Percentiles rank a stretch among this genome's conserved stretches.
Evolutionary conservation across 2,888 invertebrate species (phyloP).

Genomic region (Cybosia mesomella): DNA sequence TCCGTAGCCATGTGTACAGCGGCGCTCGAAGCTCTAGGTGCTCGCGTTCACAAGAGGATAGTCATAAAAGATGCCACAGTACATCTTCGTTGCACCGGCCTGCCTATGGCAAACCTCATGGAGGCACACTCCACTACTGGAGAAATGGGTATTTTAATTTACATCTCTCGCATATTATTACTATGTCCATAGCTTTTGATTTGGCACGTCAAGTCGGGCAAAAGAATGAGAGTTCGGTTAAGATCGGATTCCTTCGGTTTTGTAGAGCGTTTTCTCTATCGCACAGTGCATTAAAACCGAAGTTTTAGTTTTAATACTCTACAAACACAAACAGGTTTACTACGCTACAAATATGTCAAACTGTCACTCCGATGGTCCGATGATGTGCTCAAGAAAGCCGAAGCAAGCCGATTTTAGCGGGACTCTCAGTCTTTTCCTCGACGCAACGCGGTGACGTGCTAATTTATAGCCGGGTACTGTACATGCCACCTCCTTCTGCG

Average conservation of each 20-base stretch:
- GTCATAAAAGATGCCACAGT: conserved; percentile 82
- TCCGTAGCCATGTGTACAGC: conserved; percentile 73
- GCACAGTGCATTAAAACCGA: no score
- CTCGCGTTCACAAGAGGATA: conserved; percentile 77
- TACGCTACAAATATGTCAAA: no score
- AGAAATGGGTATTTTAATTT: conserved; percentile 80
- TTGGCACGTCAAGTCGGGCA: no score
- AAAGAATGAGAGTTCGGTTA: no score
- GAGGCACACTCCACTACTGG: conserved; percentile 88
- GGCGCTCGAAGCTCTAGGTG: conserved; percentile 75
- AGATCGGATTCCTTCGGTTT: no score
- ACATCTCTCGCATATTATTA: background rate
- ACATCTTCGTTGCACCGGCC: conserved; percentile 78
- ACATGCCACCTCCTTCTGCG: no score
- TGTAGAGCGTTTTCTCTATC: no score
- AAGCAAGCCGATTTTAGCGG: background rate
- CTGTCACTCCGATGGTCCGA: no score
- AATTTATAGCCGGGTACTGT: background rate
- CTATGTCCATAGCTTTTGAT: no score
- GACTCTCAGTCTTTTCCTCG: background rate
- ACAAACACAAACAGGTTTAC: no score
- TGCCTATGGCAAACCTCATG: conserved; percentile 77
- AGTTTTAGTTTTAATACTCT: no score
- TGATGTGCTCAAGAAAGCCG: background rate
- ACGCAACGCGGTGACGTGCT: no score